Evolutionary conservation across 1,140 invertebrate species (phyloP), one percentile per base, ranked within the genome.

Genomic region (Achatina immaculata): DNA sequence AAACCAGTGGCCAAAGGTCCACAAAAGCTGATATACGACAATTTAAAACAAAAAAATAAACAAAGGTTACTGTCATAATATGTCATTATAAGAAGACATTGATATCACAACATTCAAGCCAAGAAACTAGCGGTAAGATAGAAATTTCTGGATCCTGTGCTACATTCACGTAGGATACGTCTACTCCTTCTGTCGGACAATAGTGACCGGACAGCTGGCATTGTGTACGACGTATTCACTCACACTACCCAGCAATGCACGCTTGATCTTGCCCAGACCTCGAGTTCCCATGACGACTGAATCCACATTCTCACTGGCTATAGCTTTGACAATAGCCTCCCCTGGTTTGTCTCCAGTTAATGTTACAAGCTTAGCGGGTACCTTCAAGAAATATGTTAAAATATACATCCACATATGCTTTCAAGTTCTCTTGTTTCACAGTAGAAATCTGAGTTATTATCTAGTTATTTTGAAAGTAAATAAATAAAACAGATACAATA

Each of bases 171-270:
- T 7, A 6, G 58, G 7, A 31, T n/a, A 2, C 9, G 28, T 6
- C 21, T 28, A 16, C 58, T 62, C 58, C 28, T 28, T 62, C 58
- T 62, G 66, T 38, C 68, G 72, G 36, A 71, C 73, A n/a, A 84
- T 77, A 0, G 82, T 62, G 16, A 85, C 82, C 7, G 83, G 83
- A 40, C 81, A 73, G 11, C 62, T 28, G 16, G 81, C 45, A 51
- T 85, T 81, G 73, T 85, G 83, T 6, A 85, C 68, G 16, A 84
- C 75, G 66, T 81, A 85, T 28, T 85, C 85, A 55, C 85, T 85
- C 28, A 84, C 80, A 58, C 85, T 85, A 24, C 85, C 85, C 14
- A 84, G 77, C 36, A 85, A 81, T 1, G 85, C 79, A 28, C 83
- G 80, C 38, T 73, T 58, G 14, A 85, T 48, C 40, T n/a, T 77